These are phyloP conservation scores for Loris lydekkerianus DNA, from an alignment of 2,797 vertebrate species.

Conservation along the genomic window DNA sequence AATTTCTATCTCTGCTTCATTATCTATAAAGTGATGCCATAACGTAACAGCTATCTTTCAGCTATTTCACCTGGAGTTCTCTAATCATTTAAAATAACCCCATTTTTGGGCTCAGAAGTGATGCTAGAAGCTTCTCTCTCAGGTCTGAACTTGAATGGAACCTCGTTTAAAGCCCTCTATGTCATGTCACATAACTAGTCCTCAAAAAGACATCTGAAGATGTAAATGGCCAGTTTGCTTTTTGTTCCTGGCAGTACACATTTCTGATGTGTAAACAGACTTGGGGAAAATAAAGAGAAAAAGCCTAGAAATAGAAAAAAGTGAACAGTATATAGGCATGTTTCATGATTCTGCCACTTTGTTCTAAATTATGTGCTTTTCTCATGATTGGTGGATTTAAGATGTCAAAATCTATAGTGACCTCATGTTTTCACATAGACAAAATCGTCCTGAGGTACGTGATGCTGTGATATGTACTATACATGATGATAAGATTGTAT, in stretches of 20 bases:
- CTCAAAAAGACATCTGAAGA: not conserved
- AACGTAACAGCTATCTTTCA: not conserved
- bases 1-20: not conserved
- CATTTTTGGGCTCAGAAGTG: slow-evolving; percentile 2
- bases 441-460: not conserved
- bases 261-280: not conserved
- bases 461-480: not conserved
- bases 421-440: not conserved
- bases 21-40: not conserved
- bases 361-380: not conserved
- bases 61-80: not conserved
- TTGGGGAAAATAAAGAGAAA: not conserved
- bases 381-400: not conserved
- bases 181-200: not conserved
- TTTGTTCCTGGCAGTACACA: not conserved
- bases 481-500: not conserved
- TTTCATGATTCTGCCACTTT: not conserved
- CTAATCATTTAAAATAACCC: not conserved
- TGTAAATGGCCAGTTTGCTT: not conserved
- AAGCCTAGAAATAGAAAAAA: not conserved
- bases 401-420: not conserved
- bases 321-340: not conserved
- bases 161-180: not conserved
- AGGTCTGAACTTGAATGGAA: not conserved
- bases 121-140: not conserved